These are phyloP conservation scores for Melanotaenia parkinsoni DNA, from an alignment of 2,797 vertebrate species.

Conservation along the genomic window DNA sequence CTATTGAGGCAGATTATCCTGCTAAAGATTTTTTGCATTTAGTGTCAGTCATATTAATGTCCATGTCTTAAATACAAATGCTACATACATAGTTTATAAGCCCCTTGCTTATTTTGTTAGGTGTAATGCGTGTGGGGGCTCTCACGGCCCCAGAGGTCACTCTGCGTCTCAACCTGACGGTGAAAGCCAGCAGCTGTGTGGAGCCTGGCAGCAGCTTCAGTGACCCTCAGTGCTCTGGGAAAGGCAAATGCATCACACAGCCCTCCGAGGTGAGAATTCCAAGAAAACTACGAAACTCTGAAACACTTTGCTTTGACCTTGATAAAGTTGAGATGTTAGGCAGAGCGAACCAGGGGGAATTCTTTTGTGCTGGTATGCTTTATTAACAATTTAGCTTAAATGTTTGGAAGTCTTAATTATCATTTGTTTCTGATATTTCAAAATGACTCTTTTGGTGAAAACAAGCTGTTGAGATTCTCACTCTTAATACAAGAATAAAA, in stretches of 20 bases:
- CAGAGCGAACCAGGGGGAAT: slow-evolving; percentile 3
- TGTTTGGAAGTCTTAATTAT: slow-evolving; percentile 10
- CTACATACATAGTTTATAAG: neutral
- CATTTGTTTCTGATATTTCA: slow-evolving; percentile 12
- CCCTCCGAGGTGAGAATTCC: slow-evolving; percentile 86
- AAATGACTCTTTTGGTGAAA: neutral
- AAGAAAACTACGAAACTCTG: neutral
- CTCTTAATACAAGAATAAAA: neutral
- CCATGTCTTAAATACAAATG: neutral
- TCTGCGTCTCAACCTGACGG: slow-evolving; percentile 90
- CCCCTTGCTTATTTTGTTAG: slow-evolving; percentile 66
- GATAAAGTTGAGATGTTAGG: neutral
- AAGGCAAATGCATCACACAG: slow-evolving; percentile 90
- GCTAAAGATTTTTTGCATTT: neutral
- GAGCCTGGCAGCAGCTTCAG: slow-evolving; percentile 83
- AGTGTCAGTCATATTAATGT: neutral
- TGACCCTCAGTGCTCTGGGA: slow-evolving; percentile 90
- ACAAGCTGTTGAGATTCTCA: neutral
- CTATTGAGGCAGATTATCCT: neutral
- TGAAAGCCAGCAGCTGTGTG: slow-evolving; percentile 91
- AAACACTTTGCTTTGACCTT: neutral
- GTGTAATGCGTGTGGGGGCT: slow-evolving; percentile 75
- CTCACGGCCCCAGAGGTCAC: slow-evolving; percentile 86
- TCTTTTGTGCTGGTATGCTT: neutral
- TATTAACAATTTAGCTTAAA: neutral